Evolutionary conservation across 64 coral and sea anemone species (phyloP).

Genomic region (Hydrozoanthus tunicans): DNA sequence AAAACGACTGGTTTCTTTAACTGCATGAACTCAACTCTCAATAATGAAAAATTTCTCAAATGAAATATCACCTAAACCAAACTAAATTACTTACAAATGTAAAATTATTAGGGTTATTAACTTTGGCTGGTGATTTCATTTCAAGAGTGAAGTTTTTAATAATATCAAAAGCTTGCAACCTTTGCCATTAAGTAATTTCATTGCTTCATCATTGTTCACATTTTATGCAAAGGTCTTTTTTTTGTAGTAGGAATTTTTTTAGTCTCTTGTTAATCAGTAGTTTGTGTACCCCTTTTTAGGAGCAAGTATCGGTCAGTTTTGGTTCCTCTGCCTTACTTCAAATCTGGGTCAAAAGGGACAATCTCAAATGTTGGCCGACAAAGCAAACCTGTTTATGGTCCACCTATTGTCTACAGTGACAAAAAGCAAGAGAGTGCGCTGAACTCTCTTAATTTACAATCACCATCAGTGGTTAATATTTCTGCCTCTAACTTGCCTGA

Average conservation of each 20-base stretch:
- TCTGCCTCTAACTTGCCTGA: conserved; percentile 64
- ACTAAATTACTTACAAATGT: too few relatives aligned
- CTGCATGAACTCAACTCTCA: too few relatives aligned
- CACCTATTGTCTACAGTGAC: conserved; percentile 58
- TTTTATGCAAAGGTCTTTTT: neutral
- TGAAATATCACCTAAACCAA: too few relatives aligned
- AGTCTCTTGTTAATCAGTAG: neutral
- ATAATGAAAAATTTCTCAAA: too few relatives aligned
- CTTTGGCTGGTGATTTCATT: too few relatives aligned
- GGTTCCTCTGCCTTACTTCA: conserved; percentile 84
- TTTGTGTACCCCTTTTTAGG: conserved; percentile 29
- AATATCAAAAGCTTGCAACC: too few relatives aligned
- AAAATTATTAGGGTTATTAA: too few relatives aligned
- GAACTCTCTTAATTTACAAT: conserved; percentile 1
- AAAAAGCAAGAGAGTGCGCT: neutral
- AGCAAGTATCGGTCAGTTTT: conserved; percentile 53
- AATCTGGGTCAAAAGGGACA: conserved; percentile 20
- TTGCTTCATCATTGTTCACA: neutral
- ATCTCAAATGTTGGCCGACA: conserved; percentile 24
- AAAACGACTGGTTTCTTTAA: too few relatives aligned
- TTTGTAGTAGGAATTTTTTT: neutral
- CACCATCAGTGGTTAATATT: conserved; percentile 80
- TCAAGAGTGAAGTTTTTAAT: too few relatives aligned
- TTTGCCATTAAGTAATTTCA: too few relatives aligned
- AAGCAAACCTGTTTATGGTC: conserved; percentile 42